These are phyloP conservation scores for Aldabrachelys gigantea DNA, from an alignment of 2,113 vertebrate genomes.

Conservation along the genomic window DNA sequence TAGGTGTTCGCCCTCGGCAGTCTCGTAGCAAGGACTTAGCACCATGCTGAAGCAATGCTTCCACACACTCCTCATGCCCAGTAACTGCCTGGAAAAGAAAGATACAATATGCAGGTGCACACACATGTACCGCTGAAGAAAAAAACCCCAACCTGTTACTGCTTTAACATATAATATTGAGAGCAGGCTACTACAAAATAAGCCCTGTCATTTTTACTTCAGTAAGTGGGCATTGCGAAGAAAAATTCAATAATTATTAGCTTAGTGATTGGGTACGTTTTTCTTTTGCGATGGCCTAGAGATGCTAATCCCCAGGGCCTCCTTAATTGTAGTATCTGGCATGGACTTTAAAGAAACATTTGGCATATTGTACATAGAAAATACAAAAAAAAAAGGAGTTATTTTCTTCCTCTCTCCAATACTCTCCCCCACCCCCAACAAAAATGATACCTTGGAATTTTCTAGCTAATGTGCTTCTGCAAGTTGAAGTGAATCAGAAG, in stretches of 20 bases:
- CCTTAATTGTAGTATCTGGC: slow-evolving; percentile 1
- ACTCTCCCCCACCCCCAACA: neutral
- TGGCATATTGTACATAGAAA: neutral
- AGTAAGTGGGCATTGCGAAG: neutral
- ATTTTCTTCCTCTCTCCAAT: neutral
- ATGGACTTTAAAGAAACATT: neutral
- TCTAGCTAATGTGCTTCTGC: neutral
- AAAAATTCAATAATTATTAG: neutral
- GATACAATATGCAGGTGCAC: neutral
- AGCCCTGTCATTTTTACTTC: neutral
- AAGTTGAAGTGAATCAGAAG: neutral
- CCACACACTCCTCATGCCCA: slow-evolving; percentile 95
- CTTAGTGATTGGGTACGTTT: neutral
- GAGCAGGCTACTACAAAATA: neutral
- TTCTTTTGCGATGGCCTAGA: neutral
- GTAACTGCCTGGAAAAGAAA: slow-evolving; percentile 88
- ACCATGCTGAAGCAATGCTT: slow-evolving; percentile 94
- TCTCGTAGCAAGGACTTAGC: slow-evolving; percentile 90
- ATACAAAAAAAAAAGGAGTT: neutral
- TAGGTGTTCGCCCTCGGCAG: slow-evolving; percentile 90
- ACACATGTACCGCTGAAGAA: neutral
- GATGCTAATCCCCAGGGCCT: neutral
- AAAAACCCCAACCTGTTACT: neutral
- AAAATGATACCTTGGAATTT: neutral
- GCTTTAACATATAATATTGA: neutral